Base-by-base conservation (phyloP, 2,113 vertebrate genomes). In the Probosciger aterrimus region DNA sequence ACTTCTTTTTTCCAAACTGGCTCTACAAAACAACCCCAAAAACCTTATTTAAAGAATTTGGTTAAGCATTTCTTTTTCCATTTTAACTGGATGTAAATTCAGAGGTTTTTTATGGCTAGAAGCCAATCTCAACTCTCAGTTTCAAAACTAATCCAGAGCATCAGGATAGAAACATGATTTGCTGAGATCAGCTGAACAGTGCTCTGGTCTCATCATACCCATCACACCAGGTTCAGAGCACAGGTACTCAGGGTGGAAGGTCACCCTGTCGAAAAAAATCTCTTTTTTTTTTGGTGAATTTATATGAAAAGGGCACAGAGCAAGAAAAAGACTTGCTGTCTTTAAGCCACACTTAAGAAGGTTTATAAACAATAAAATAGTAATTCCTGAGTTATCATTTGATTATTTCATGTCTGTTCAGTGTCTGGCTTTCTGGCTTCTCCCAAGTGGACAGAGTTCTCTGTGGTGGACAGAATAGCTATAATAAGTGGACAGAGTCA, bases 241-340 rank as follows among this genome's bases (percentile, higher is more conserved):
- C 47, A 41, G 46, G 25, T 6, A 7, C 8, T 23, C 59, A 28
- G 16, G 46, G 17, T 14, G 16, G 74, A 75, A 67, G 6, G 3
- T n/a, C 1, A 3, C 7, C 41, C 41, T 23, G 14, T 8, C 25
- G 7, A 44, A 30, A 31, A 31, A 0, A 53, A 12, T 33, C 46
- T 59, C 57, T 10, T 14, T 44, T 17, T 20, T 20, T n/a, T 39
- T 5, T 15, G 4, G 3, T 37, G 37, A 25, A 37, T 49, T 62
- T 43, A 3, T 27, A 30, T 55, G 37, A 35, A 57, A 78, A 67
- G 20, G 14, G 11, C 27, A 55, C 27, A 20, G 47, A 87, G 39
- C 13, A 76, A 30, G 31, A 30, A 37, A 44, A 87, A 27, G 23
- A 6, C 12, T 5, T 0, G 0, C 9, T 71, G 52, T 57, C 73